Percentiles rank a stretch among this genome's conserved stretches.
Conservation (phyloP, 2,797 vertebrate species). For the Huso huso region DNA sequence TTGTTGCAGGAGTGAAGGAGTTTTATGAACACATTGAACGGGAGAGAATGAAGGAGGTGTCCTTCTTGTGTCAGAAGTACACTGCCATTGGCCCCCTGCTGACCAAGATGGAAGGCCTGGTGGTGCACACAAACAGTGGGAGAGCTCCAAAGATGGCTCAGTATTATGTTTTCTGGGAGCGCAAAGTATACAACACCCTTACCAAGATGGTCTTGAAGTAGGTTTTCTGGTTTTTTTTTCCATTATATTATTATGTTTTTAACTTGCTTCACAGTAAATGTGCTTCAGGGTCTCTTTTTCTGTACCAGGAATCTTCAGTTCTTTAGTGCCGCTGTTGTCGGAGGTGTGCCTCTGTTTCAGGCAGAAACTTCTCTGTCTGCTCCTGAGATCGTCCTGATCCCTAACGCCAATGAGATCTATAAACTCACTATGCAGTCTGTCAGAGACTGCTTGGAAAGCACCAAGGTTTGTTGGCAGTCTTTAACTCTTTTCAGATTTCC, state of each 20-base stretch:
- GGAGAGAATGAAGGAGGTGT: conserved; percentile 62
- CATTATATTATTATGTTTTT: not conserved
- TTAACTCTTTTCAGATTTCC: not conserved
- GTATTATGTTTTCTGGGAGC: conserved; percentile 85
- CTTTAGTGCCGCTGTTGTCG: conserved; percentile 65
- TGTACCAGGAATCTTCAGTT: conserved; percentile 69
- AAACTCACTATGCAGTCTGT: conserved; percentile 67
- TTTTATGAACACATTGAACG: conserved; percentile 73
- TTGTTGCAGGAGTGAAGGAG: conserved; percentile 68
- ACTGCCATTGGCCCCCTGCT: conserved; percentile 71
- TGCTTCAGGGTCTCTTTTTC: conserved; percentile 12
- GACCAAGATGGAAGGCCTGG: conserved; percentile 72
- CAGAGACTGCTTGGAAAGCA: conserved; percentile 70
- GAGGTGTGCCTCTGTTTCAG: conserved; percentile 67
- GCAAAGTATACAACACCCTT: conserved; percentile 65
- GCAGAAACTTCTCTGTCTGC: conserved; percentile 69
- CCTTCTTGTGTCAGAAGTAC: conserved; percentile 65
- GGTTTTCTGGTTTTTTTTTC: conserved; percentile 18
- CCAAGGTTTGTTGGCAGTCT: conserved; percentile 62
- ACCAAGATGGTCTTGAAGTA: conserved; percentile 79
- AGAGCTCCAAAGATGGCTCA: conserved; percentile 63
- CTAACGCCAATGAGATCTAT: conserved; percentile 69
- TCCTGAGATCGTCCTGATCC: conserved; percentile 74
- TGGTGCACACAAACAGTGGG: conserved; percentile 71
- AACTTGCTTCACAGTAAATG: not conserved